Evolutionary conservation across 2,113 vertebrate genomes (phyloP), one percentile per base, ranked within the genome.

Genomic region (Ochotona curzoniae): DNA sequence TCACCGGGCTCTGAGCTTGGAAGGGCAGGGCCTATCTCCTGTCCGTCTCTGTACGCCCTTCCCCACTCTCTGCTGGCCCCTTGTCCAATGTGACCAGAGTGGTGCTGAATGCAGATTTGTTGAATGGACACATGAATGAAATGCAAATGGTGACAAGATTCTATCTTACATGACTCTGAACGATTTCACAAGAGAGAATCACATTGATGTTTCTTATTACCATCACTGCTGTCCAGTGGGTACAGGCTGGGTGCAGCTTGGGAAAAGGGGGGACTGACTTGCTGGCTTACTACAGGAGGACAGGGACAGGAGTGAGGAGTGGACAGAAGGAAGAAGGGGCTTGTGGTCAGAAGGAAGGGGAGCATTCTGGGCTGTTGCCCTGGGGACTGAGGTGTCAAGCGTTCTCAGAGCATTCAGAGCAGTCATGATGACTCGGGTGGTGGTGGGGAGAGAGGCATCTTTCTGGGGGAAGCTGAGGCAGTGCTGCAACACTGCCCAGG

Each of bases 111-210:
- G 87, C 66, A 8, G 82, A 87, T 49, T 81, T 91, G 94, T 67
- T 93, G 92, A 90, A 97, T 97, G 96, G 92, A 93, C 91, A 95
- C 90, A 97, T 96, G 96, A 96, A 97, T 97, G 96, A 95, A 95
- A 97, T 96, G 96, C 93, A 92, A 96, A 97, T 96, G 96, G 96
- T 79, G 89, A 96, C 95, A 93, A 92, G 18, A 57, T 75, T 94
- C 92, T 88, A 82, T 54, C 92, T 93, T 60, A 51, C 81, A 94
- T 78, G 89, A 95, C 64, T 89, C 75, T 10, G 21, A 92, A 93
- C 67, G 64, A 74, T 12, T 63, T 25, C 90, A 76, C 14, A 47
- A 96, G 94, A 96, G 90, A 81, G 93, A 91, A 79, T 8, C 69
- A 25, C 2, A 12, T 5, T 23, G 61, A 76, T 44, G 76, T 84